Evolutionary conservation across 1,140 invertebrate species (phyloP).

Genomic region (Pectinophora gossypiella): DNA sequence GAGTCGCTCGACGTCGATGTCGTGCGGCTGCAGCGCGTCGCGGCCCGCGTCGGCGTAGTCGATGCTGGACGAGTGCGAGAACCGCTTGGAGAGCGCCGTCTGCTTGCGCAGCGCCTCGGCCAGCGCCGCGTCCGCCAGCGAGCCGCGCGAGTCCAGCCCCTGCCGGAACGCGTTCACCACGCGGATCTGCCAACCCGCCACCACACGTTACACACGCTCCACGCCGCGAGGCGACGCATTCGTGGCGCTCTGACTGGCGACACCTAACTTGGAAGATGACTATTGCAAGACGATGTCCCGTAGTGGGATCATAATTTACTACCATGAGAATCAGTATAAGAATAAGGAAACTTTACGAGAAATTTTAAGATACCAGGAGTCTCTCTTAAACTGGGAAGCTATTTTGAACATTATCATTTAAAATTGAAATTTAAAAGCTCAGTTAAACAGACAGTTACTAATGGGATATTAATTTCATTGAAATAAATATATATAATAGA

Average conservation of each 20-base stretch:
- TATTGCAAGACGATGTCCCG: not conserved
- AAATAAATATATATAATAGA: too few relatives aligned
- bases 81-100: slow-evolving; percentile 90
- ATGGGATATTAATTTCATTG: too few relatives aligned
- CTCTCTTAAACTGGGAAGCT: too few relatives aligned
- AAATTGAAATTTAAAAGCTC: too few relatives aligned
- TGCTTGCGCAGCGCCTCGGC: slow-evolving; percentile 94
- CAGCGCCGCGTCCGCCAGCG: slow-evolving; percentile 91
- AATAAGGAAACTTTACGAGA: too few relatives aligned
- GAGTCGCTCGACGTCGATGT: slow-evolving; percentile 92
- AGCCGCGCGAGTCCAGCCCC: slow-evolving; percentile 95
- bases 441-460: too few relatives aligned
- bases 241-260: slow-evolving; percentile 11
- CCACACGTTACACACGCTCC: slow-evolving; percentile 9
- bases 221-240: slow-evolving; percentile 2
- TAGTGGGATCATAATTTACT: too few relatives aligned
- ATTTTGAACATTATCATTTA: too few relatives aligned
- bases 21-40: slow-evolving; percentile 90
- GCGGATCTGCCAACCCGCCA: slow-evolving; percentile 84
- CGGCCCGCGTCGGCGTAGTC: slow-evolving; percentile 94
- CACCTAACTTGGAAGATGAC: not conserved
- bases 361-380: too few relatives aligned
- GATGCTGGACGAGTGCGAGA: slow-evolving; percentile 91
- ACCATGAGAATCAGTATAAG: too few relatives aligned
- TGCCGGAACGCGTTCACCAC: slow-evolving; percentile 99